phyloP scores from a whole-genome alignment of 2,113 vertebrate species.

The Alethe castanea region DNA sequence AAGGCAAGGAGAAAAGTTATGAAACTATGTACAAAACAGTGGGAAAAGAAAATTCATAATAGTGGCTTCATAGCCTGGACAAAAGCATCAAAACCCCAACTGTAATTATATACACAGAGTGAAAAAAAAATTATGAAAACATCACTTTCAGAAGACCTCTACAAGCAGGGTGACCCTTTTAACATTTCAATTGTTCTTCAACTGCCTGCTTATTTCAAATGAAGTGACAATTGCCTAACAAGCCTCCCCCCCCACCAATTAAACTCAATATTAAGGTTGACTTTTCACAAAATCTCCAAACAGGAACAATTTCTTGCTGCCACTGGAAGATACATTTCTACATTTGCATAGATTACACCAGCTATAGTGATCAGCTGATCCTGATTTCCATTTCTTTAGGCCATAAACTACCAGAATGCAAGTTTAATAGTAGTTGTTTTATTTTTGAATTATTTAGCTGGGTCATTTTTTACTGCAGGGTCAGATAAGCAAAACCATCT shows the following conservation, averaged over 20 bases:
- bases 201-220: neutral
- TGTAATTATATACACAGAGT: neutral
- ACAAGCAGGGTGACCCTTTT: neutral
- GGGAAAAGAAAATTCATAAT: neutral
- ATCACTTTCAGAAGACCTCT: neutral
- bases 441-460: neutral
- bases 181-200: neutral
- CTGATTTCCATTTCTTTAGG: neutral
- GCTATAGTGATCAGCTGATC: neutral
- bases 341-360: neutral
- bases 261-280: neutral
- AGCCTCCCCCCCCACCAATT: accelerated
- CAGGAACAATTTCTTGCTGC: neutral
- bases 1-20: neutral
- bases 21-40: neutral
- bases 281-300: neutral
- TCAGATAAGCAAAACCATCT: neutral
- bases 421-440: neutral
- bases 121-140: accelerated
- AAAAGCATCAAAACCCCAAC: accelerated
- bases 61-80: neutral
- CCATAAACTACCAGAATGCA: neutral
- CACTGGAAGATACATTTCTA: neutral
- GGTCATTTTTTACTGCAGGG: neutral
- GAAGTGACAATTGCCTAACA: neutral